Conservation (phyloP, 30 jellyfish, hydroid and myxozoan genomes). For the Nemopilema nomurai region DNA sequence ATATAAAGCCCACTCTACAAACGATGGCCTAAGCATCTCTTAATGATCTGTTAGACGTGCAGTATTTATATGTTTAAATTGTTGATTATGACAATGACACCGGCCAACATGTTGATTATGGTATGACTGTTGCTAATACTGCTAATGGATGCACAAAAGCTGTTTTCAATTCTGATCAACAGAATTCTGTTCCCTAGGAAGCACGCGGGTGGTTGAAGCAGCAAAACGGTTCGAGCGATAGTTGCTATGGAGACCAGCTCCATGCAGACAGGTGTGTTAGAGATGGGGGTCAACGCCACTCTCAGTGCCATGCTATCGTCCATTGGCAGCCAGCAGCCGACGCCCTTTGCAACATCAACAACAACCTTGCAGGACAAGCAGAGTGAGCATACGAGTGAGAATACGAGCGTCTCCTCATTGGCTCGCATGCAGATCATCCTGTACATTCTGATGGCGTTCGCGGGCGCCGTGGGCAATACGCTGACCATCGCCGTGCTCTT, state of each 20-base stretch:
- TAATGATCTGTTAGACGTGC: too few relatives aligned
- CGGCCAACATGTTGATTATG: not conserved
- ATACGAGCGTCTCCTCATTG: constrained; percentile 14
- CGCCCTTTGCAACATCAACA: not conserved
- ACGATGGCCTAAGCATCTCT: too few relatives aligned
- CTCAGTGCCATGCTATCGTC: not conserved
- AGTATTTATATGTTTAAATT: too few relatives aligned
- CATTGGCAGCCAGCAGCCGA: not conserved
- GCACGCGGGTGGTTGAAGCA: not conserved
- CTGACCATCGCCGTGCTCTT: constrained; percentile 57
- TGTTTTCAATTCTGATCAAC: not conserved
- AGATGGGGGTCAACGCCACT: not conserved
- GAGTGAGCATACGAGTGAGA: not conserved
- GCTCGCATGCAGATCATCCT: constrained; percentile 49
- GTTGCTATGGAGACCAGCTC: not conserved
- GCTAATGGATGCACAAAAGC: not conserved
- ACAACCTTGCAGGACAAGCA: not conserved
- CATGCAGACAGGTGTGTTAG: not conserved
- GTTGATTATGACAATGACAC: too few relatives aligned
- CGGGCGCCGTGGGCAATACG: constrained; percentile 67
- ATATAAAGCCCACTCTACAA: too few relatives aligned
- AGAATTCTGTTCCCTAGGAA: not conserved
- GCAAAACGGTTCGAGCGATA: not conserved
- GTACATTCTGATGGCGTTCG: constrained; percentile 62
- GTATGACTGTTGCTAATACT: not conserved